These are phyloP conservation scores for Malacoctenus gilli DNA, from an alignment of 2,797 vertebrate species.

Conservation along the genomic window DNA sequence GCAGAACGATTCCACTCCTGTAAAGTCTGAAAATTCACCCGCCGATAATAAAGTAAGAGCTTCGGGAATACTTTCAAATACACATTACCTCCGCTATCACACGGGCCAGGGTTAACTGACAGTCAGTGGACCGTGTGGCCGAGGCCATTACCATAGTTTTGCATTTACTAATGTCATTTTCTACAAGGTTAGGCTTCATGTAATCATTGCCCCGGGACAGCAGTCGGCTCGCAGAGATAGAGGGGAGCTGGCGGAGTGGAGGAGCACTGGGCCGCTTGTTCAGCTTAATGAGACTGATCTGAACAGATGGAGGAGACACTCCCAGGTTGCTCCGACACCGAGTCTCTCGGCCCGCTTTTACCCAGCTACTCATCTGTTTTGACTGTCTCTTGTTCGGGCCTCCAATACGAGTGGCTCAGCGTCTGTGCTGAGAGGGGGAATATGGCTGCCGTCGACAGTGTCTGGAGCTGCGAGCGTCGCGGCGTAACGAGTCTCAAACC, in stretches of 20 bases:
- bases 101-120: constrained; percentile 36
- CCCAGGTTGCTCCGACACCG: constrained; percentile 49
- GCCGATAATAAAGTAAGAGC: no score
- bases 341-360: constrained; percentile 39
- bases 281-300: constrained; percentile 74
- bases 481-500: no score
- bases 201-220: constrained; percentile 65
- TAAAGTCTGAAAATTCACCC: no score
- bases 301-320: constrained; percentile 71
- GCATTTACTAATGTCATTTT: constrained; percentile 75
- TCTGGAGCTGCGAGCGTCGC: no score
- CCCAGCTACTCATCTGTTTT: constrained; percentile 48
- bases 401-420: constrained; percentile 11
- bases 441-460: background rate
- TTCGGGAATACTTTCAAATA: constrained; percentile 26
- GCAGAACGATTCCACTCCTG: no score
- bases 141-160: constrained; percentile 65
- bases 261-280: constrained; percentile 65
- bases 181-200: constrained; percentile 74
- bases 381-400: constrained; percentile 6
- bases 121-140: constrained; percentile 52
- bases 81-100: constrained; percentile 24
- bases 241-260: constrained; percentile 41
- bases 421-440: background rate
- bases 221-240: constrained; percentile 43